phyloP scores from a whole-genome alignment of 2,113 vertebrate genomes.

The Athene cunicularia region DNA sequence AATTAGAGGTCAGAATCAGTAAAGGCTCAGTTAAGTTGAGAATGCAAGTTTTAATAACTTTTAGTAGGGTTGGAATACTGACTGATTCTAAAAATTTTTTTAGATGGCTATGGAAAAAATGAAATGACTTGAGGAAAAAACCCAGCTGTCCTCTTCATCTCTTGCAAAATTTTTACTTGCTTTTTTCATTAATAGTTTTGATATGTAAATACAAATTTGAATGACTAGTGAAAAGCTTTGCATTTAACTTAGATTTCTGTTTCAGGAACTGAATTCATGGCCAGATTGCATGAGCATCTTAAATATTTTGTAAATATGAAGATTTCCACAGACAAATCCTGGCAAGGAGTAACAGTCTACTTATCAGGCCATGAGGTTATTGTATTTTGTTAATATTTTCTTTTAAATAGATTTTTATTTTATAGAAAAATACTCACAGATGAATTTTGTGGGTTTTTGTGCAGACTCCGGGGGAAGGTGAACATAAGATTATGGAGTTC shows the following conservation, averaged over 20 bases:
- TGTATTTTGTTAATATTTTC: slow-evolving; percentile 40
- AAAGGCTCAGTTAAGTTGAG: background rate
- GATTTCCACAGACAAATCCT: slow-evolving; percentile 92
- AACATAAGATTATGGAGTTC: slow-evolving; percentile 99
- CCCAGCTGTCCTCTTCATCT: background rate
- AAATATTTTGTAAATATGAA: slow-evolving; percentile 98
- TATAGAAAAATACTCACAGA: background rate
- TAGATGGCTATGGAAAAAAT: background rate
- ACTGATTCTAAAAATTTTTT: background rate
- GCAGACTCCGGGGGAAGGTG: slow-evolving; percentile 97
- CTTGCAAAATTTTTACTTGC: background rate
- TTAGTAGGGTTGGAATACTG: background rate
- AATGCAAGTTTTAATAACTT: background rate
- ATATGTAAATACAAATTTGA: background rate
- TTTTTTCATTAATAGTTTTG: background rate
- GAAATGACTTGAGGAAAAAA: background rate
- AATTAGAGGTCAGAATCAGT: background rate
- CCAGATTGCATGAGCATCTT: slow-evolving; percentile 93
- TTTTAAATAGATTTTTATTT: background rate
- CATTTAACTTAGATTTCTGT: slow-evolving; percentile 26
- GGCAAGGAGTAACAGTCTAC: slow-evolving; percentile 92
- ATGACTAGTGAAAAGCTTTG: background rate
- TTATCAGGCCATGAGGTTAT: slow-evolving; percentile 96
- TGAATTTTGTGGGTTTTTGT: background rate
- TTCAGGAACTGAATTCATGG: slow-evolving; percentile 97